Base-by-base conservation (phyloP, 2,888 invertebrate genomes). In the Platycheirus rosarum region DNA sequence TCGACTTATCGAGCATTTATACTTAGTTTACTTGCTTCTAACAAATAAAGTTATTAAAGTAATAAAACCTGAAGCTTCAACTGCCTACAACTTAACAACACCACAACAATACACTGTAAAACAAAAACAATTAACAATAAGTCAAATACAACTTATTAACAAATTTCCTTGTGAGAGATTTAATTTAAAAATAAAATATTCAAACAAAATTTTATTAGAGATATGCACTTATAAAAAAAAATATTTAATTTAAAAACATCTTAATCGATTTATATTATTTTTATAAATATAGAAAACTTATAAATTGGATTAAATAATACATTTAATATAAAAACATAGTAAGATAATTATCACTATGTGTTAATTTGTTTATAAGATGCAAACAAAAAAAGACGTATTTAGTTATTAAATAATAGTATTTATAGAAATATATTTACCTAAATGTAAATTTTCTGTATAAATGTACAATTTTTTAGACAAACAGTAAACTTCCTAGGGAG, bases 401-500 rank as follows among this genome's bases (percentile, higher is more conserved):
- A 84, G 66, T 74, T 82, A 62, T 74, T 63, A 62, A 35, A 55
- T 66, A 40, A n/a, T 66, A 75, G 60, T 76, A 82, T 76, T 76
- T 68, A 82, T 65, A 69, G 73, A 84, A 63, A 68, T 71, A 71
- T 82, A 82, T 76, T 71, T 76, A 80, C 75, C 73, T 71, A 65
- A 79, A 73, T 84, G 82, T 85, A 84, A 80, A 85, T 84, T 60
- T 85, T 74, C 74, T 85, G 84, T 85, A 85, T 80, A 85, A 85
- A 85, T 85, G 85, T 84, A 85, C 84, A 85, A 79, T 85, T 85
- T 57, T 66, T 75, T 11, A 63, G 40, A 42, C 13, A 60, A 57
- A 79, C 29, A 80, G 8, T 73, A 84, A 86, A 87, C 87, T 87
- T 87, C 86, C 76, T 88, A 87, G 84, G 84, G 84, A 84, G 70